Percentiles rank a stretch among this genome's conserved stretches.
These are phyloP conservation scores for Ursus arctos DNA, from an alignment of 2,113 vertebrate species.

Conservation along the genomic window DNA sequence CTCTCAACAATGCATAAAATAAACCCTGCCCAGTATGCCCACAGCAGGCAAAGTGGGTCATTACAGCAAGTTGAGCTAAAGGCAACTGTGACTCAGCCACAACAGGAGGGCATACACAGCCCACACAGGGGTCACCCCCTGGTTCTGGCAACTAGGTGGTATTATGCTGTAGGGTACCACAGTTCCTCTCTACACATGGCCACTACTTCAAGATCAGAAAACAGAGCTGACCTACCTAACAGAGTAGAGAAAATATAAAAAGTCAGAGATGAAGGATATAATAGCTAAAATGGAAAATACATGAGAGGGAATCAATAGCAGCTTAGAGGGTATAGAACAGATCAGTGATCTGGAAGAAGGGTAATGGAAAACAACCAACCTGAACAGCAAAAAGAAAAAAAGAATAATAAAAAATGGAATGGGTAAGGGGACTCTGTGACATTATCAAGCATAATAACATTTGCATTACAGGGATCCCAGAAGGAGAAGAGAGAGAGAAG, in stretches of 20 bases:
- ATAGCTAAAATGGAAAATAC: neutral
- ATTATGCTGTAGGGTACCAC: neutral
- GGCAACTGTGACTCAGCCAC: neutral
- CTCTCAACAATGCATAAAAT: neutral
- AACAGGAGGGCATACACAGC: neutral
- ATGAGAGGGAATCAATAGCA: neutral
- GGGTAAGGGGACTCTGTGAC: neutral
- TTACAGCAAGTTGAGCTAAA: neutral
- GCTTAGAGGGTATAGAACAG: neutral
- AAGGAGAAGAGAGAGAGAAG: neutral
- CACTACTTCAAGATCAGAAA: neutral
- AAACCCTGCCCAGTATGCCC: neutral
- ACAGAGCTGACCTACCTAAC: neutral
- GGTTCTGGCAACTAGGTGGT: neutral
- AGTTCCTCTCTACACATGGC: neutral
- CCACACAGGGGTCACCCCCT: neutral
- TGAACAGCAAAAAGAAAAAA: neutral
- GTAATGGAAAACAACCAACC: neutral
- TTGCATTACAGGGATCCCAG: neutral
- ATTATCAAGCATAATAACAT: neutral
- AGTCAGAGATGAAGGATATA: neutral
- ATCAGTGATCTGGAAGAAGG: neutral
- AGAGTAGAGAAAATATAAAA: neutral
- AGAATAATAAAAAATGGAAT: neutral
- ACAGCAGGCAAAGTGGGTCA: neutral